Evolutionary conservation across 2,113 vertebrate genomes (phyloP), one percentile per base, ranked within the genome.

Genomic region (Pavo muticus): DNA sequence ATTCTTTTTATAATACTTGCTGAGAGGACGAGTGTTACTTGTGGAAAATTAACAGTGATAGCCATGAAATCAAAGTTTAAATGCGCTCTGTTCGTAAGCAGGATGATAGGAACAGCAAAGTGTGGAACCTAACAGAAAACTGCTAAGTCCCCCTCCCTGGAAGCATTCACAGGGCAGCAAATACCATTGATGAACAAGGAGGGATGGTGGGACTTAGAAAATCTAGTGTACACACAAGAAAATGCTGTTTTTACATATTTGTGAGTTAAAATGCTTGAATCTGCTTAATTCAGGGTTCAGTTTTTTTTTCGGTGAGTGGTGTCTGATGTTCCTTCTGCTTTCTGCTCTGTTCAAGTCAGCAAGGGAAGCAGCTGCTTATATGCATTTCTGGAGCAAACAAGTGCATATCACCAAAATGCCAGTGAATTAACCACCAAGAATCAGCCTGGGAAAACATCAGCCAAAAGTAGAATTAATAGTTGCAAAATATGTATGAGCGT

Each of bases 401-500:
- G 54, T 42, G 18, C 40, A 4, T 39, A 3, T 24, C 83, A 30
- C 78, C 73, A 56, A 69, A 72, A 72, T 74, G 48, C 18, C 32
- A 21, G 8, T 21, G 35, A 35, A 29, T 61, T 79, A 85, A 54
- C 35, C 11, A 23, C 1, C 40, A 50, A 77, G 64, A 91, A 96
- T 16, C 20, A 24, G 4, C 20, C 8, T 3, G 14, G 54, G 42
- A 79, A 32, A 48, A 88, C 27, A 35, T 60, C 21, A 68, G 25
- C 19, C 21, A 35, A 54, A 84, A 61, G 3, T 23, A 48, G 27
- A 57, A 79, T 4, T 24, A 48, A 8, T 18, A 19, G 18, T 60
- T 2, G 10, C 20, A 40, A 40, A 75, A 40, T 50, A 9, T 0
- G 0, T 17, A 18, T 24, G 19, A 79, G 14, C 1, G 0, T 71